phyloP scores from a whole-genome alignment of 2,888 invertebrate species.

The Liodrosophila aerea region DNA sequence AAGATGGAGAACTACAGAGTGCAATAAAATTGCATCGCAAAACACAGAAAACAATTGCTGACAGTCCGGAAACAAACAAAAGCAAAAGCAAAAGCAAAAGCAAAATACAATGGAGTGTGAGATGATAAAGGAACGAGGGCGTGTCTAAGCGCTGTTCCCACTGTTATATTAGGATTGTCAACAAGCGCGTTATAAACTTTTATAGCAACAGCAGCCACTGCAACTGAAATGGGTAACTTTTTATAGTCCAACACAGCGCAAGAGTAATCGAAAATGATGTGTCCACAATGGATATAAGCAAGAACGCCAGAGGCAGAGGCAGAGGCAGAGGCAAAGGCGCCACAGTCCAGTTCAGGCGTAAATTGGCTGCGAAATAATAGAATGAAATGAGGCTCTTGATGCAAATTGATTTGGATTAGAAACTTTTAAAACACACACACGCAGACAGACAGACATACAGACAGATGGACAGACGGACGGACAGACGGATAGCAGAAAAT shows the following conservation, averaged over 20 bases:
- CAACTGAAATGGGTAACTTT: slow-evolving; percentile 48
- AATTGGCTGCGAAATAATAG: slow-evolving; percentile 80
- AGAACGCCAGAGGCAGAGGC: too few species aligned
- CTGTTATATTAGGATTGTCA: slow-evolving; percentile 73
- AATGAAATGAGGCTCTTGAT: slow-evolving; percentile 81
- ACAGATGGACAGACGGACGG: too few species aligned
- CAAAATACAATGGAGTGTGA: slow-evolving; percentile 1
- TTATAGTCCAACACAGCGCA: slow-evolving; percentile 36
- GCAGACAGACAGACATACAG: slow-evolving; percentile 4
- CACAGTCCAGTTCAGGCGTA: slow-evolving; percentile 54
- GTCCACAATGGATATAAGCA: slow-evolving; percentile 54
- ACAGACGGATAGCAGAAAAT: slow-evolving; percentile 10
- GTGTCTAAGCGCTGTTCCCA: slow-evolving; percentile 37
- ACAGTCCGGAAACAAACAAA: slow-evolving; percentile 41
- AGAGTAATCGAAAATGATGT: slow-evolving; percentile 78
- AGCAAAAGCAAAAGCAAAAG: slow-evolving; percentile 1
- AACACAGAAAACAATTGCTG: slow-evolving; percentile 70
- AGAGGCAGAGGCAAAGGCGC: slow-evolving; percentile 34
- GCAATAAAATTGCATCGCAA: slow-evolving; percentile 62
- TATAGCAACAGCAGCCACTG: slow-evolving; percentile 68
- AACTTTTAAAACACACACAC: slow-evolving; percentile 59
- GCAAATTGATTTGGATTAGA: slow-evolving; percentile 82
- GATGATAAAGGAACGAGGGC: slow-evolving; percentile 2
- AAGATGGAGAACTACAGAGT: slow-evolving; percentile 21
- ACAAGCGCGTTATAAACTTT: slow-evolving; percentile 80